Percentiles rank a stretch among this genome's conserved stretches.
Evolutionary conservation across 92 coral and sea anemone genomes (phyloP).

Genomic region (Isaurus tuberculatus): DNA sequence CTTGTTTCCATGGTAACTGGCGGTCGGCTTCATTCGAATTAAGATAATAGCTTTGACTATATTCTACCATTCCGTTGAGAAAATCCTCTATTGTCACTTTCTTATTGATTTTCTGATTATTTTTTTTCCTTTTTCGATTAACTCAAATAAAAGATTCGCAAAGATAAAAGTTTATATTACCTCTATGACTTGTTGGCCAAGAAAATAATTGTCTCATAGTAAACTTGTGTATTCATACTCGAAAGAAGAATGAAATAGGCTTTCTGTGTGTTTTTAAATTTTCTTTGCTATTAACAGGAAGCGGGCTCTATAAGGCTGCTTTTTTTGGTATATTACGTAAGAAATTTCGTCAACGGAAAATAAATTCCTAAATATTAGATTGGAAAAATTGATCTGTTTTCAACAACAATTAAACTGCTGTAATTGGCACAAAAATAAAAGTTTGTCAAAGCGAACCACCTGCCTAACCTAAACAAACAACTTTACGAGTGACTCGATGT

Average conservation of each 20-base stretch:
- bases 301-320: background rate
- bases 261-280: background rate
- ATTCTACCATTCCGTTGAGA: background rate
- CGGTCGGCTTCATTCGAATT: background rate
- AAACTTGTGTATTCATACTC: background rate
- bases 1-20: too few species aligned
- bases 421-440: conserved; percentile 43
- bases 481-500: conserved; percentile 23
- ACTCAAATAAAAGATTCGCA: background rate
- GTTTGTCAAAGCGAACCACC: conserved; percentile 10
- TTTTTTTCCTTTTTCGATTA: background rate
- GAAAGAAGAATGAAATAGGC: background rate
- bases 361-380: background rate
- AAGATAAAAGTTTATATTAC: background rate
- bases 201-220: conserved; percentile 10
- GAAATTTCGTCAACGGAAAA: background rate
- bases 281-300: conserved; percentile 9
- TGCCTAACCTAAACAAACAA: conserved; percentile 35
- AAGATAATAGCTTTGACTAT: background rate
- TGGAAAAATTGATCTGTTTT: background rate
- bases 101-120: background rate
- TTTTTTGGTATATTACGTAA: background rate
- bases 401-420: conserved; percentile 16
- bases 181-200: background rate
- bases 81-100: background rate